Percentiles rank a stretch among this genome's conserved stretches.
Evolutionary conservation across 2,113 vertebrate genomes (phyloP).

Genomic region (Pituophis catenifer): DNA sequence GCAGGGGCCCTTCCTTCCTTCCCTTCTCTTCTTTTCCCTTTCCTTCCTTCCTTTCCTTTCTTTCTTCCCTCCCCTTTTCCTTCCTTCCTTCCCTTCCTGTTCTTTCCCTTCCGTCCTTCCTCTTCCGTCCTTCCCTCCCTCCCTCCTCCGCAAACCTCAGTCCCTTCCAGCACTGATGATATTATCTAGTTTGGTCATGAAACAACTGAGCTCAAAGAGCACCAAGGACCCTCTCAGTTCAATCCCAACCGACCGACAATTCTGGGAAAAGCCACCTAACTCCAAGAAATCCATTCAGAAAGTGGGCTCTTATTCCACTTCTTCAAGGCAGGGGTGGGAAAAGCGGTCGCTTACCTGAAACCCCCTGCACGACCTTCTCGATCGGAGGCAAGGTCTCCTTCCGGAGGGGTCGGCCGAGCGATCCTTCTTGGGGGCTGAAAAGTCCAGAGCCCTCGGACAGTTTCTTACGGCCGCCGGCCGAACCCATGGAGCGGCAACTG

Average conservation of each 20-base stretch:
- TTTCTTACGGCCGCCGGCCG: slow-evolving; percentile 67
- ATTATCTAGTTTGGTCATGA: neutral
- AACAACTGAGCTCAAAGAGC: no score
- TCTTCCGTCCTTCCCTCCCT: no score
- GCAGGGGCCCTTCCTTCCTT: no score
- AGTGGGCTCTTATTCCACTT: neutral
- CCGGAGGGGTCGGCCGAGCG: slow-evolving; percentile 71
- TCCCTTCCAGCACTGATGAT: neutral
- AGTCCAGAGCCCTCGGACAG: slow-evolving; percentile 67
- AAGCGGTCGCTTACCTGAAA: slow-evolving; percentile 80
- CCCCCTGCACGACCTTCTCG: slow-evolving; percentile 70
- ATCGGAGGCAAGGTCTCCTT: slow-evolving; percentile 75
- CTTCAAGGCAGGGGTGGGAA: rapidly evolving
- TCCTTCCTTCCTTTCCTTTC: no score
- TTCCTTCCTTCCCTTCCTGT: no score
- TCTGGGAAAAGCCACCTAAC: neutral
- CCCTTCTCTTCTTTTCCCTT: no score
- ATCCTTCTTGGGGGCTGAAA: slow-evolving; percentile 66
- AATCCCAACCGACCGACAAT: no score
- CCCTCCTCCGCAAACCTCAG: no score
- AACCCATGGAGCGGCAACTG: slow-evolving; percentile 70
- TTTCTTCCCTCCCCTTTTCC: no score
- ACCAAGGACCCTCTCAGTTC: no score
- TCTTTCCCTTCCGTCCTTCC: no score
- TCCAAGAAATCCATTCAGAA: neutral